phyloP scores from a whole-genome alignment of 2,888 invertebrate species.

The Kuschelorhynchus macadamiae region DNA sequence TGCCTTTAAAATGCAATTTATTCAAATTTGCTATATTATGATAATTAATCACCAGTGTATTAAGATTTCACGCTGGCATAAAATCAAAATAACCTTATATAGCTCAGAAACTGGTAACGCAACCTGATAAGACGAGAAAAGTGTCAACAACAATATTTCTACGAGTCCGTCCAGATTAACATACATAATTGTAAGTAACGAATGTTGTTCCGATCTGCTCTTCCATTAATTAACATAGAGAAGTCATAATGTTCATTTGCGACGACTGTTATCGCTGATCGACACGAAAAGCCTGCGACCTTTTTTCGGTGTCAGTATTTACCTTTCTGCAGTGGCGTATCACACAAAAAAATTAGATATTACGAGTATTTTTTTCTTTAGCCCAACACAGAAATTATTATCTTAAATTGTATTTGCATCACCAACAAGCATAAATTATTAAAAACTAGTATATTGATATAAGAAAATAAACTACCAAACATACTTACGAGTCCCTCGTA shows the following conservation, averaged over 20 bases:
- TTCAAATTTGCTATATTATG: no score
- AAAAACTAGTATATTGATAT: no score
- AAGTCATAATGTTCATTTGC: constrained; percentile 62
- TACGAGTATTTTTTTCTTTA: no score
- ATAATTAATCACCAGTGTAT: no score
- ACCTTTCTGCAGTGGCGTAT: constrained; percentile 27
- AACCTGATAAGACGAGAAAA: constrained; percentile 41
- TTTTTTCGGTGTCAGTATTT: constrained; percentile 33
- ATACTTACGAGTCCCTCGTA: no score
- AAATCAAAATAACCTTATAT: no score
- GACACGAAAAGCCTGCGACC: constrained; percentile 50
- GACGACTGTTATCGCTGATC: constrained; percentile 55
- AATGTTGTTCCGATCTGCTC: constrained; percentile 55
- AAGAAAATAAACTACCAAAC: no score
- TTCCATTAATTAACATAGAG: constrained; percentile 60
- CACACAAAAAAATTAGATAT: neutral
- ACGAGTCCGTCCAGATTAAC: constrained; percentile 56
- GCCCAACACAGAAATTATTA: no score
- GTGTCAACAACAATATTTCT: constrained; percentile 46
- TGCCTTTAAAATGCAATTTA: no score
- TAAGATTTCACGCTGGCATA: no score
- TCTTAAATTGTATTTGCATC: no score
- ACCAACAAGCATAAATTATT: no score
- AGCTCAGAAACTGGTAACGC: constrained; percentile 37
- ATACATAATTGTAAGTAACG: constrained; percentile 62